Base-by-base conservation (phyloP, 2,113 vertebrate genomes). In the Leucoraja erinaceus region DNA sequence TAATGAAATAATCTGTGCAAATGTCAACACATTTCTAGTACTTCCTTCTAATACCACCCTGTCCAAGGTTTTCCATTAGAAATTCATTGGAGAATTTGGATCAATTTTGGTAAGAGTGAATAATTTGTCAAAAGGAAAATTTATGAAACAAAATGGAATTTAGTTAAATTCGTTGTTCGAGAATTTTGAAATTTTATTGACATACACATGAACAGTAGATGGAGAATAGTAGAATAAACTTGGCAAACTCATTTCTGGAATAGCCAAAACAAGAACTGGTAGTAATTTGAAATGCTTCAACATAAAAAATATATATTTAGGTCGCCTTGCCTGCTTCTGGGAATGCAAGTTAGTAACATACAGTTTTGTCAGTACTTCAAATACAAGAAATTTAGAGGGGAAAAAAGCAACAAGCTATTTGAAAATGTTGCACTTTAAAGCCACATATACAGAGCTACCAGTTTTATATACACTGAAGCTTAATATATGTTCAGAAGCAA, bases 91-190 rank as follows among this genome's bases (percentile, higher is more conserved):
- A 90, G 33, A 91, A 91, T 91, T 91, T 54, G 68, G 68, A 72
- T 91, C 20, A 38, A 33, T 38, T 91, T 90, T 91, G 70, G 63
- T 10, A 22, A 99, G 98, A 99, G 99, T 98, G 96, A 95, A 95
- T 95, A 97, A 97, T 98, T 98, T 98, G 97, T 97, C 97, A 93
- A 98, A 98, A 98, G 98, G 98, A 97, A 97, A 98, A 98, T 98
- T 99, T 97, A 28, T 72, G 33, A 33, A 91, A 91, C 90, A 91
- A 91, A 90, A 91, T 14, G 90, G 90, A 72, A 91, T 96, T 98
- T 97, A 97, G 96, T 96, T 97, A 98, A 98, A 99, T 98, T 96
- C 96, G 97, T 97, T 98, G 90, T 54, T 91, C 54, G 66, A 38
- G 90, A 91, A 70, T 91, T 74, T 91, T 98, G 97, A 98, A 97